Evolutionary conservation across 2,113 vertebrate genomes (phyloP).

Genomic region (Brienomyrus longianalis): DNA sequence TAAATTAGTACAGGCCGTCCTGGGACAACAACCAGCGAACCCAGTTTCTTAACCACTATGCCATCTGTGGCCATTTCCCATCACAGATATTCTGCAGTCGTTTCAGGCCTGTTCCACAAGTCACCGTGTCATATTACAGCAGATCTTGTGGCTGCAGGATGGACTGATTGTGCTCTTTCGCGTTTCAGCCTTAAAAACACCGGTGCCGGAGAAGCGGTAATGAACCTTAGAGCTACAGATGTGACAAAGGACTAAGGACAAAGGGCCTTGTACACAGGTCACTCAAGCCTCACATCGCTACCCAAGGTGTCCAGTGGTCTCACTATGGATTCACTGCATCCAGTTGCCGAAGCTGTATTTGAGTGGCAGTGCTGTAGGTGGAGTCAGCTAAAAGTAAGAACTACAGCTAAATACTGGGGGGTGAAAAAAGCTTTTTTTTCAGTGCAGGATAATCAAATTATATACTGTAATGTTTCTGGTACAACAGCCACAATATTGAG

Average conservation of each 20-base stretch:
- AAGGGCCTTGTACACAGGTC: background rate
- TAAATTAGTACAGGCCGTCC: background rate
- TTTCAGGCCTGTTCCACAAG: background rate
- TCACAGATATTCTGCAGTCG: background rate
- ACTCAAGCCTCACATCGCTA: background rate
- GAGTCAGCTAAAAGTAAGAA: background rate
- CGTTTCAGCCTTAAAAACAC: conserved; percentile 2
- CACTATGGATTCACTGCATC: background rate
- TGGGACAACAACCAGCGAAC: background rate
- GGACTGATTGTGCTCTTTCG: background rate
- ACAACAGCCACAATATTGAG: background rate
- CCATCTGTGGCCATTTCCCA: background rate
- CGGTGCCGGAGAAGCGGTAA: background rate
- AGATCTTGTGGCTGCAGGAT: background rate
- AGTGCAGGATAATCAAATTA: conserved; percentile 4
- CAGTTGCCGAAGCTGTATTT: background rate
- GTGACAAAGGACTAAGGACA: background rate
- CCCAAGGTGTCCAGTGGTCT: background rate
- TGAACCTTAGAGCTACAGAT: background rate
- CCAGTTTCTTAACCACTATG: background rate
- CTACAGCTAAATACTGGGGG: background rate
- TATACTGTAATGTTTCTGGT: background rate
- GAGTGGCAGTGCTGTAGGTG: background rate
- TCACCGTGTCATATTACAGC: background rate
- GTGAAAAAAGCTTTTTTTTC: background rate